A percentile compares a stretch with the other conserved stretches of the same genome.
Conservation (phyloP, 2,113 vertebrate species). For the Ageneiosus marmoratus region DNA sequence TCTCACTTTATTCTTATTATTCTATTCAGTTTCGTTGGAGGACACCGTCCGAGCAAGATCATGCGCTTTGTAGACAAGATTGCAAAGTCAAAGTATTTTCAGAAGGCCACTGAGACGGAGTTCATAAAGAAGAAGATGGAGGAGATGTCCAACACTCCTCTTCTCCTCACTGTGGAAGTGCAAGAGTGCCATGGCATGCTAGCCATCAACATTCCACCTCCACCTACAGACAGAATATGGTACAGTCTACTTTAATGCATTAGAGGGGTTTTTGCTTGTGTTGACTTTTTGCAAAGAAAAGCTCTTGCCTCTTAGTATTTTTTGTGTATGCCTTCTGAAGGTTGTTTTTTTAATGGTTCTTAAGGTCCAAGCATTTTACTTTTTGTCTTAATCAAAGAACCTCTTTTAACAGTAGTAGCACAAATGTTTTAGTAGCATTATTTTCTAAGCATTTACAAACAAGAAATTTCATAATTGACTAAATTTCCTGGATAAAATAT, state of each 20-base stretch:
- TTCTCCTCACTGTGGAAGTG: slow-evolving; percentile 95
- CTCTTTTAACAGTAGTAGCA: not conserved
- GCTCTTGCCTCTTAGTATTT: not conserved
- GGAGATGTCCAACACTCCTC: slow-evolving; percentile 95
- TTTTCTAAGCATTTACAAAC: not conserved
- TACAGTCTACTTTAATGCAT: slow-evolving; percentile 59
- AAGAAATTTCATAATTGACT: not conserved
- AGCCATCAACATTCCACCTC: slow-evolving; percentile 95
- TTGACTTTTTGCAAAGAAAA: not conserved
- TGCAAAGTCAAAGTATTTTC: slow-evolving; percentile 98
- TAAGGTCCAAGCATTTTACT: not conserved
- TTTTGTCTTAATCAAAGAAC: not conserved
- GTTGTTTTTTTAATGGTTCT: slow-evolving; percentile 34
- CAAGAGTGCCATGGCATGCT: slow-evolving; percentile 91
- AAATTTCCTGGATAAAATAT: not conserved
- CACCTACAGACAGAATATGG: slow-evolving; percentile 97
- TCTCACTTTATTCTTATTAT: slow-evolving; percentile 28
- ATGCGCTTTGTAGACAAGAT: slow-evolving; percentile 99
- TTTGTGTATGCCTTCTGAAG: slow-evolving; percentile 63
- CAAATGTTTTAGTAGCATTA: not conserved
- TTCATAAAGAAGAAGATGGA: slow-evolving; percentile 99
- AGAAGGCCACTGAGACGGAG: slow-evolving; percentile 97
- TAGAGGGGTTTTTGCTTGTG: not conserved
- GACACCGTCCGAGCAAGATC: slow-evolving; percentile 94
- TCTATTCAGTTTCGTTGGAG: slow-evolving; percentile 91